These are phyloP conservation scores for Tachyglossus aculeatus DNA, from an alignment of 2,797 vertebrate genomes.

Conservation along the genomic window DNA sequence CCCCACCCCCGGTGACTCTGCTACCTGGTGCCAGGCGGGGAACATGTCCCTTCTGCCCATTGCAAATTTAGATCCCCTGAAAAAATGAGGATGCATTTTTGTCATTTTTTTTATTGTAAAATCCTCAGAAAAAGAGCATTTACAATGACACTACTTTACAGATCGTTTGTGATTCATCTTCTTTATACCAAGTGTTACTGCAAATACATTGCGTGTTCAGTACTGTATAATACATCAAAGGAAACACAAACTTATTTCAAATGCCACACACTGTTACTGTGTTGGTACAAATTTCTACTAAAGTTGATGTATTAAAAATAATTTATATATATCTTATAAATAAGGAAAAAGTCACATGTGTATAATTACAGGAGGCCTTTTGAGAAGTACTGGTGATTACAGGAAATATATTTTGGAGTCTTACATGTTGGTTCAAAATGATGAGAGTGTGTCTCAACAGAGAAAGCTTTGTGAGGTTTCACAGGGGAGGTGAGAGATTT, in stretches of 20 bases:
- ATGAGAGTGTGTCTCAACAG: conserved; percentile 13
- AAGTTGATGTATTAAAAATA: conserved; percentile 68
- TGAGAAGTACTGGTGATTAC: conserved; percentile 46
- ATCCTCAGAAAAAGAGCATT: conserved; percentile 60
- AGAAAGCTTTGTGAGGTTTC: too few relatives aligned
- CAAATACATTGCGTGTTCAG: conserved; percentile 16
- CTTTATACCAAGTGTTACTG: conserved; percentile 11
- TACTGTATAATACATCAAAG: not conserved
- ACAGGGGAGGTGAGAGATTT: conserved; percentile 27
- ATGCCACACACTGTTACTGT: conserved; percentile 14
- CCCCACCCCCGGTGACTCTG: not conserved
- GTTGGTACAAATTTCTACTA: conserved; percentile 65
- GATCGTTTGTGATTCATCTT: conserved; percentile 18
- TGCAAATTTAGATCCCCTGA: too few relatives aligned
- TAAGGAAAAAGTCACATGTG: conserved; percentile 45
- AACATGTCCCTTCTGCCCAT: too few relatives aligned
- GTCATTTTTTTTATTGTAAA: conserved; percentile 66
- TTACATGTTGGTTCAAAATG: conserved; percentile 41
- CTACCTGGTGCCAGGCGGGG: too few relatives aligned
- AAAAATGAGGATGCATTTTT: conserved; percentile 1
- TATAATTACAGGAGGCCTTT: conserved; percentile 41
- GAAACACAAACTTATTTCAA: conserved; percentile 35
- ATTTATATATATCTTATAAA: conserved; percentile 58
- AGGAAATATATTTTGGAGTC: conserved; percentile 57
- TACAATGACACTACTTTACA: conserved; percentile 33